Conservation (phyloP, 1,140 invertebrate genomes). For the Halotydeus destructor region DNA sequence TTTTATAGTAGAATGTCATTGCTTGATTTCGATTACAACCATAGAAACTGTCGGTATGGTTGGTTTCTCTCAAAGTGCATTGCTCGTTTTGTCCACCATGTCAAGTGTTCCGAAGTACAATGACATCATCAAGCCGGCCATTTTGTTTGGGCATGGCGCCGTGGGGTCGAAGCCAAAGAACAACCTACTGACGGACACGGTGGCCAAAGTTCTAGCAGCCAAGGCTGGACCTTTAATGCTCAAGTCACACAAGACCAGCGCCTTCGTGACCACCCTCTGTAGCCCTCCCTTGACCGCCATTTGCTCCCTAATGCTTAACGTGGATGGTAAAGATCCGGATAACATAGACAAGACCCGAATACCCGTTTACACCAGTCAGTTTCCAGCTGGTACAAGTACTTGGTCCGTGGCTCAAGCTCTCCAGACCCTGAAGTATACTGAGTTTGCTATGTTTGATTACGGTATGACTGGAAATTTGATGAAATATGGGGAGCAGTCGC, state of each 20-base stretch:
- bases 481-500: constrained; percentile 26
- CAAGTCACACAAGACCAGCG: not conserved
- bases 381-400: constrained; percentile 56
- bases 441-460: constrained; percentile 18
- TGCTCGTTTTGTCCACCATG: constrained; percentile 31
- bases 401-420: constrained; percentile 41
- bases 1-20: too few species aligned
- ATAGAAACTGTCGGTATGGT: constrained; percentile 34
- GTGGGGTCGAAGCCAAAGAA: not conserved
- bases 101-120: constrained; percentile 20
- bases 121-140: not conserved
- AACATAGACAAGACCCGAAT: constrained; percentile 34
- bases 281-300: not conserved
- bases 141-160: not conserved
- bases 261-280: not conserved
- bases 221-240: not conserved
- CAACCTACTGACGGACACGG: not conserved
- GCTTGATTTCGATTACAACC: not conserved
- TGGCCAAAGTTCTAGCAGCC: not conserved
- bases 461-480: constrained; percentile 23
- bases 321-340: not conserved
- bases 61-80: constrained; percentile 37
- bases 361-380: constrained; percentile 49
- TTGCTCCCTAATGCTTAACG: not conserved
- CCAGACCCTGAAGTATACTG: constrained; percentile 22